phyloP scores from a whole-genome alignment of 1,140 invertebrate genomes.

The Drosophila nasuta region DNA sequence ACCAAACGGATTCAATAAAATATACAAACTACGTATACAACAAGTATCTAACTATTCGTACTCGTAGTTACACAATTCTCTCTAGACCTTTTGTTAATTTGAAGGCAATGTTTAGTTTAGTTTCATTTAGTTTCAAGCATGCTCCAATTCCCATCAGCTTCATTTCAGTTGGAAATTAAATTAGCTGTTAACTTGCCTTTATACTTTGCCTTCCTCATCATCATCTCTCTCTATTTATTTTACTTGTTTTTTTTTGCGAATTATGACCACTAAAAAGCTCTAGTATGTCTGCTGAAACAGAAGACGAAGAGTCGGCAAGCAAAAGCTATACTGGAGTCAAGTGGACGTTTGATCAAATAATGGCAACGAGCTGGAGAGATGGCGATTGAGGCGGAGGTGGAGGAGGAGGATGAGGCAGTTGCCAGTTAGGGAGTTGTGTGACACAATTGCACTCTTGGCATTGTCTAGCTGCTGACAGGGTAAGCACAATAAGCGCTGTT shows the following conservation, averaged over 20 bases:
- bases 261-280: slow-evolving; percentile 13
- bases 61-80: slow-evolving; percentile 15
- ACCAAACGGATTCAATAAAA: slow-evolving; percentile 62
- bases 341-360: slow-evolving; percentile 63
- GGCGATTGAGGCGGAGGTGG: not conserved
- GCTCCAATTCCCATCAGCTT: slow-evolving; percentile 40
- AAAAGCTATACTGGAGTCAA: slow-evolving; percentile 55
- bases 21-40: slow-evolving; percentile 53
- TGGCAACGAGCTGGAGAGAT: not conserved
- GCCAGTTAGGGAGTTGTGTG: slow-evolving; percentile 3
- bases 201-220: not conserved
- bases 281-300: slow-evolving; percentile 21
- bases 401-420: not conserved
- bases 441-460: slow-evolving; percentile 68
- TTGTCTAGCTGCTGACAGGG: slow-evolving; percentile 43
- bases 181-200: slow-evolving; percentile 49
- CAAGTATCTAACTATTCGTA: not conserved
- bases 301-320: slow-evolving; percentile 25
- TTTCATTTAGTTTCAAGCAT: slow-evolving; percentile 18
- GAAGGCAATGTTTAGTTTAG: slow-evolving; percentile 40
- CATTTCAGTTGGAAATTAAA: slow-evolving; percentile 58
- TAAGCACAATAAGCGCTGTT: slow-evolving; percentile 63
- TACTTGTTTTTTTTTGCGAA: slow-evolving; percentile 50
- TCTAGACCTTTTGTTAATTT: slow-evolving; percentile 45
- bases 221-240: not conserved